A percentile compares a stretch with the other conserved stretches of the same genome.
These are phyloP conservation scores for Drosophila mimica DNA, from an alignment of 2,888 invertebrate species.

Conservation along the genomic window DNA sequence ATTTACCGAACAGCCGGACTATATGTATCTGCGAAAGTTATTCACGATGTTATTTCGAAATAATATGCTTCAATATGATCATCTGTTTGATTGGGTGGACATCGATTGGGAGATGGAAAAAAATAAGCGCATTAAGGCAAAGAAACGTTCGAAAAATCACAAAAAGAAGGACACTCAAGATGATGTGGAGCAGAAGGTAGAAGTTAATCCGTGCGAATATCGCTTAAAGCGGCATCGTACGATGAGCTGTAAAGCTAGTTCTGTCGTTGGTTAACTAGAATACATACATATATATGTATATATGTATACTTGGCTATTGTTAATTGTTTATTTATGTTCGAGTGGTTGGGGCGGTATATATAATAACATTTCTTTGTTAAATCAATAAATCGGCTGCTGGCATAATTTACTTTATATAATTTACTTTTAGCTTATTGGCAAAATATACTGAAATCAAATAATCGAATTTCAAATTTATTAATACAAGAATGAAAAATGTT, in stretches of 20 bases:
- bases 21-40: conserved; percentile 55
- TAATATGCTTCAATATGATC: conserved; percentile 36
- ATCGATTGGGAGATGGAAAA: conserved; percentile 21
- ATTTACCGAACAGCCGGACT: conserved; percentile 62
- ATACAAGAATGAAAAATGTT: no score
- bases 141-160: conserved; percentile 6
- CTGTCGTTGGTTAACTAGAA: conserved; percentile 42
- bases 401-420: no score
- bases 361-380: conserved; percentile 33
- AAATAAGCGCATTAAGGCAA: not conserved
- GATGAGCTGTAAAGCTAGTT: not conserved
- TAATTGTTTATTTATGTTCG: conserved; percentile 4
- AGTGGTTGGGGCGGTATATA: conserved; percentile 4
- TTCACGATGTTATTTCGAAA: conserved; percentile 50
- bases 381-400: conserved; percentile 28
- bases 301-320: conserved; percentile 8
- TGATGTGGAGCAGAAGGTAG: not conserved
- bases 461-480: no score
- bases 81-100: conserved; percentile 58
- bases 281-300: not conserved
- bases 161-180: not conserved
- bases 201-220: not conserved
- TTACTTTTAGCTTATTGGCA: not conserved
- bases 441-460: not conserved
- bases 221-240: not conserved